Evolutionary conservation across 2,888 invertebrate genomes (phyloP).

Genomic region (Callinectes sapidus): DNA sequence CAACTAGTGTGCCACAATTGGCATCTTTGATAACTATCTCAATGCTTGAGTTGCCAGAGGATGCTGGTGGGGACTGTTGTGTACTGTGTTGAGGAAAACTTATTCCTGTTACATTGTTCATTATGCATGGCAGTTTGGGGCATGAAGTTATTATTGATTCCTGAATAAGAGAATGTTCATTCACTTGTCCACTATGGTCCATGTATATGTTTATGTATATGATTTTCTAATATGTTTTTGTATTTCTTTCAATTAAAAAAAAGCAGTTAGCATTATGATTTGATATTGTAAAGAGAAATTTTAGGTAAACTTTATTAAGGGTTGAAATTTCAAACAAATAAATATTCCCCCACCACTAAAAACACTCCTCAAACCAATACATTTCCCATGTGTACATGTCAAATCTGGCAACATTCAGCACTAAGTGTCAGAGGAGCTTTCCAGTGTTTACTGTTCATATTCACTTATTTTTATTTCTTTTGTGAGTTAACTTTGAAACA

Average conservation of each 20-base stretch:
- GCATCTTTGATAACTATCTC: background rate
- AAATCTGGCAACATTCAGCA: background rate
- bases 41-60: slow-evolving; percentile 2
- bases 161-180: too few species aligned
- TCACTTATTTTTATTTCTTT: background rate
- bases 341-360: background rate
- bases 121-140: background rate
- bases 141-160: too few species aligned
- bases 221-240: too few species aligned
- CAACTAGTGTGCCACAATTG: slow-evolving; percentile 22
- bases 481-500: background rate
- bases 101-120: background rate
- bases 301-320: too few species aligned
- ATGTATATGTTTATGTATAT: too few species aligned
- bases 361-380: background rate
- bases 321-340: background rate
- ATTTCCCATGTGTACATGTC: background rate
- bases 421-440: background rate
- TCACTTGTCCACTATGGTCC: too few species aligned
- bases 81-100: background rate
- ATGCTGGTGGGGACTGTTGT: background rate
- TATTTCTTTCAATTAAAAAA: too few species aligned
- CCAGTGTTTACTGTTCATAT: background rate
- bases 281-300: too few species aligned
- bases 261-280: too few species aligned